phyloP scores from a whole-genome alignment of 2,888 invertebrate species.

The Drosophila neotestacea region DNA sequence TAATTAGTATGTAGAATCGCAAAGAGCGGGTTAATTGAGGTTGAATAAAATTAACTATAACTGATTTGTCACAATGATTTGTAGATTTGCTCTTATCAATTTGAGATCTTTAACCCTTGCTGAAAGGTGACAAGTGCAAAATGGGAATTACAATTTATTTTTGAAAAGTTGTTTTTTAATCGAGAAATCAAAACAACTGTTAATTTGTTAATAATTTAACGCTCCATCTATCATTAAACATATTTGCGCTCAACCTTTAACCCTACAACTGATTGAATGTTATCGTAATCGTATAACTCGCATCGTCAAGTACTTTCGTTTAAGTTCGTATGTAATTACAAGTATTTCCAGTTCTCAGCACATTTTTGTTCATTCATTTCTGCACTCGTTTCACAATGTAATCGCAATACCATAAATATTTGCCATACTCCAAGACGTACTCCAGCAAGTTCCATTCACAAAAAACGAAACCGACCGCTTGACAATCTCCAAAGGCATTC shows the following conservation, averaged over 20 bases:
- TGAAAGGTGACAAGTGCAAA: background rate
- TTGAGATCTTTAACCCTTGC: background rate
- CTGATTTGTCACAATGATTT: background rate
- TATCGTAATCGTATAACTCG: background rate
- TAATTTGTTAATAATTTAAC: background rate
- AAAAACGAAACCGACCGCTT: conserved; percentile 35
- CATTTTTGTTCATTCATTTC: conserved; percentile 40
- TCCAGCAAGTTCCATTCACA: conserved; percentile 55
- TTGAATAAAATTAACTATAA: background rate
- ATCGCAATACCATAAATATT: conserved; percentile 49
- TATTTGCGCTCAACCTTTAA: background rate
- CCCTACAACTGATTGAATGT: background rate
- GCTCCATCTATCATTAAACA: background rate
- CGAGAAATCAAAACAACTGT: background rate
- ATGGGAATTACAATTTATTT: background rate
- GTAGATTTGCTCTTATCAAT: background rate
- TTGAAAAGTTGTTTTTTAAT: background rate
- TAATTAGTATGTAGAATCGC: conserved; percentile 4
- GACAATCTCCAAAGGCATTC: conserved; percentile 47
- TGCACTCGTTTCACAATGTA: conserved; percentile 46
- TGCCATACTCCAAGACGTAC: conserved; percentile 1
- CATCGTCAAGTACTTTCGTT: conserved; percentile 9
- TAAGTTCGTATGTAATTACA: conserved; percentile 11
- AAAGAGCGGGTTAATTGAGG: conserved; percentile 21
- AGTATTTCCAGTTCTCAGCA: conserved; percentile 19